phyloP scores from a whole-genome alignment of 2,797 vertebrate species.

The Micropoecilia bifurca region DNA sequence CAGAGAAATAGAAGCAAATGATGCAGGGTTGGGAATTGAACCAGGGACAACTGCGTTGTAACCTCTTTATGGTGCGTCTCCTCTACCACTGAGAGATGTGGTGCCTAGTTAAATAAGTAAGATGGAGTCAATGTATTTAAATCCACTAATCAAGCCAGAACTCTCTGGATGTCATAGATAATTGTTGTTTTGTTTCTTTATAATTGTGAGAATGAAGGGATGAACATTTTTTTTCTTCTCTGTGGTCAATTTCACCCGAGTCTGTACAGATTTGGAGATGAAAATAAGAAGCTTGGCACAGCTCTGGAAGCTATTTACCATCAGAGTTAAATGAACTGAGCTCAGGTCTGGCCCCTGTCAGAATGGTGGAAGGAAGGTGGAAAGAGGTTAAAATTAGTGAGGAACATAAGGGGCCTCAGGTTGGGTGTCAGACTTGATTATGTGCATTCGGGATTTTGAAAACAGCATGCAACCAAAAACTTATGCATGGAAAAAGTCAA shows the following conservation, averaged over 20 bases:
- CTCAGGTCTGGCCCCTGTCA: constrained; percentile 66
- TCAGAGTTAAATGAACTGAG: constrained; percentile 75
- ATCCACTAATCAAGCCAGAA: constrained; percentile 56
- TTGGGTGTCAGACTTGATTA: constrained; percentile 82
- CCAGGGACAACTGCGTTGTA: background rate
- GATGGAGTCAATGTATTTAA: constrained; percentile 2
- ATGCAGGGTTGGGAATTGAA: background rate
- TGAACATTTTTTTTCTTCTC: constrained; percentile 57
- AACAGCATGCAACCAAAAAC: constrained; percentile 50
- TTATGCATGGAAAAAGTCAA: constrained; percentile 25
- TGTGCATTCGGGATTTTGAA: constrained; percentile 55
- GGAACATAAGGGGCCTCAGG: constrained; percentile 67
- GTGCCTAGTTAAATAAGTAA: background rate
- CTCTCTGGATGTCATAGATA: constrained; percentile 16
- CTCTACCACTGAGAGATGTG: background rate
- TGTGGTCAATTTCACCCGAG: constrained; percentile 76
- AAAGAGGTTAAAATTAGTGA: constrained; percentile 71
- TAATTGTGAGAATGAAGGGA: constrained; percentile 16
- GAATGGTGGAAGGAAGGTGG: constrained; percentile 51
- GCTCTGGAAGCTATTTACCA: constrained; percentile 87
- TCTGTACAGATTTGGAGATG: constrained; percentile 70
- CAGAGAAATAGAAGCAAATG: background rate
- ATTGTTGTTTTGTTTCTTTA: constrained; percentile 39
- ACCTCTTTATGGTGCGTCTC: too few relatives aligned
- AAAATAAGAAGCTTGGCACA: constrained; percentile 69